These are phyloP conservation scores for Rhynchophorus ferrugineus DNA, from an alignment of 1,140 invertebrate genomes.

Conservation along the genomic window DNA sequence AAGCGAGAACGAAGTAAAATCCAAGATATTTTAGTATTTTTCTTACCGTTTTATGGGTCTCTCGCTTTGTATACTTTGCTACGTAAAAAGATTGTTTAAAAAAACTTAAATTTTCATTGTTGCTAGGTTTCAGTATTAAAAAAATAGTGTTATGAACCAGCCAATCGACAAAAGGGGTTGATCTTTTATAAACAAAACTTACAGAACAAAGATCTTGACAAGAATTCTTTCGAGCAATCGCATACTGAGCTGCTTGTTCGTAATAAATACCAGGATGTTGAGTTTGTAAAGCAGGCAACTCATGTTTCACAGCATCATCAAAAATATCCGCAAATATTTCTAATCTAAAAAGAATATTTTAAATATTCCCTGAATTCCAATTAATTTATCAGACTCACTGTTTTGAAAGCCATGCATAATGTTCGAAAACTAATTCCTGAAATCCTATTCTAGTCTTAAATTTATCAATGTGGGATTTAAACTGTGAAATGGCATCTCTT, in stretches of 20 bases:
- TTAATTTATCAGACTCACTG: conserved; percentile 61
- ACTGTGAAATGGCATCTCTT: conserved; percentile 89
- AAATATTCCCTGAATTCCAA: not conserved
- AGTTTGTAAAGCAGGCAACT: conserved; percentile 83
- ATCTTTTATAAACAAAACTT: too few species aligned
- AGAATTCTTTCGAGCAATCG: conserved; percentile 65
- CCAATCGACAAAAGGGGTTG: too few species aligned
- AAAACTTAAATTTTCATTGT: too few species aligned
- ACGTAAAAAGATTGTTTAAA: too few species aligned
- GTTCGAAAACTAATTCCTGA: conserved; percentile 84
- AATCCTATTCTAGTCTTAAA: conserved; percentile 73
- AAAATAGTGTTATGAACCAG: too few species aligned
- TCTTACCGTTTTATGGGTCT: too few species aligned
- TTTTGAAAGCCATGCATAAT: conserved; percentile 93
- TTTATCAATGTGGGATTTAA: conserved; percentile 81
- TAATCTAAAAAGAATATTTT: conserved; percentile 39
- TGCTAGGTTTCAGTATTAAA: too few species aligned
- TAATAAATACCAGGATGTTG: conserved; percentile 97
- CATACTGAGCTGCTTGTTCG: conserved; percentile 85
- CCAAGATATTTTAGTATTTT: too few species aligned
- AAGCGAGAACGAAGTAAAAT: too few species aligned
- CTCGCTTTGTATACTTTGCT: too few species aligned
- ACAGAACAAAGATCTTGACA: conserved; percentile 69
- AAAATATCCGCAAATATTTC: conserved; percentile 89
- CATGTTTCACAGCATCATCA: conserved; percentile 86